Conservation (phyloP, 2,888 invertebrate genomes). For the Sepiola atlantica region DNA sequence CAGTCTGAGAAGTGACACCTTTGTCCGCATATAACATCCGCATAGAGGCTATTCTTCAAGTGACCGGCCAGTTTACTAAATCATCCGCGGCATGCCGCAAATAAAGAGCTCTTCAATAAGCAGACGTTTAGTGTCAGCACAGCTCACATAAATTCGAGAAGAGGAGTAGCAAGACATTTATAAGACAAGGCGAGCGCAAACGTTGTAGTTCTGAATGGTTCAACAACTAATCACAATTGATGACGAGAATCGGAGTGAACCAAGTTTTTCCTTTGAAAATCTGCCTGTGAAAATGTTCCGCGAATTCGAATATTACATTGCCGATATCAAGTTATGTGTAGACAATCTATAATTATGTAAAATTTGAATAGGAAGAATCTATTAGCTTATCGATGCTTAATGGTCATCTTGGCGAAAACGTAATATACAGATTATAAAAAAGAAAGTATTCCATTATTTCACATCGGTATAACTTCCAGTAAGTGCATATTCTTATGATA, state of each 20-base stretch:
- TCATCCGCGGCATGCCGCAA: neutral
- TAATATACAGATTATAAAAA: too few species aligned
- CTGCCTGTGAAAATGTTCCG: accelerated
- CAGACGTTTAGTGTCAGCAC: neutral
- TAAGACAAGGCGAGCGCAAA: neutral
- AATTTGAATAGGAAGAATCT: too few species aligned
- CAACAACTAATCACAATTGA: neutral
- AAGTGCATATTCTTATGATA: too few species aligned
- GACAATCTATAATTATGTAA: neutral
- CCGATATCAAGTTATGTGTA: neutral
- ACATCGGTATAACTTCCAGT: too few species aligned
- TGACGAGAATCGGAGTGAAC: neutral
- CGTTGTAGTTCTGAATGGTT: neutral
- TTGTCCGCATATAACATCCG: neutral
- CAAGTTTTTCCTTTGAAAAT: neutral
- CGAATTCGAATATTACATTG: neutral
- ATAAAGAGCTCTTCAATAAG: neutral
- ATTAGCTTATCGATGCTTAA: too few species aligned
- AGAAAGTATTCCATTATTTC: too few species aligned
- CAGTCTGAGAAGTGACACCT: neutral
- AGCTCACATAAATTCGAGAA: neutral
- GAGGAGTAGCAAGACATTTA: neutral
- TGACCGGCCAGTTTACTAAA: neutral
- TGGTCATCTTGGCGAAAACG: too few species aligned
- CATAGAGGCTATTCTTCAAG: neutral